Percentiles rank a stretch among this genome's conserved stretches.
Evolutionary conservation across 2,888 invertebrate genomes (phyloP).

Genomic region (Leptinotarsa tumamoca): DNA sequence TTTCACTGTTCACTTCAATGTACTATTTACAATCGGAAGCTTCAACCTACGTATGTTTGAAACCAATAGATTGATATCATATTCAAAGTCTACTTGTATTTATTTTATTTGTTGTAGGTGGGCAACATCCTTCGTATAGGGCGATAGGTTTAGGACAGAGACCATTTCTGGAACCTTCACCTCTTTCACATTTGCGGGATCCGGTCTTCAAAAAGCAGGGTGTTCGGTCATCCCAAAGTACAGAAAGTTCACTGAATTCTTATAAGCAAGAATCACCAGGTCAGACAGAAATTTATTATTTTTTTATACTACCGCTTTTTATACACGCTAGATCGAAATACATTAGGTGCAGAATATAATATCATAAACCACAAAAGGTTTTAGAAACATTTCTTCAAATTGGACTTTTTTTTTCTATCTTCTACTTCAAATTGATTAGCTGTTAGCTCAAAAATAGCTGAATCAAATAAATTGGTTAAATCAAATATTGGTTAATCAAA

Average conservation of each 20-base stretch:
- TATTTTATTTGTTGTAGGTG: constrained; percentile 56
- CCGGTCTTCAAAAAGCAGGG: constrained; percentile 75
- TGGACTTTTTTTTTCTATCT: background rate
- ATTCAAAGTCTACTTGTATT: background rate
- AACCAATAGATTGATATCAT: background rate
- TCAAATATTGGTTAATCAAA: no score
- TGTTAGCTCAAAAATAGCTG: no score
- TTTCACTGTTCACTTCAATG: no score
- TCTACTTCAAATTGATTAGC: no score
- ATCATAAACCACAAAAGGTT: background rate
- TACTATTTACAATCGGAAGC: no score
- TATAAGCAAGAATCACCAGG: constrained; percentile 60
- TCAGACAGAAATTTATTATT: constrained; percentile 41
- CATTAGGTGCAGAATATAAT: background rate
- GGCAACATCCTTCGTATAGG: constrained; percentile 78
- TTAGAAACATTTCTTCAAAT: no score
- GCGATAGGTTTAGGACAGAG: constrained; percentile 81
- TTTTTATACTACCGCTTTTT: background rate
- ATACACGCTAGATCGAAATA: no score
- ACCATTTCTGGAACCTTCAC: constrained; percentile 73
- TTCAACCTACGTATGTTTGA: no score
- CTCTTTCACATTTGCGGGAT: constrained; percentile 76
- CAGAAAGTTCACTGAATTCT: constrained; percentile 57
- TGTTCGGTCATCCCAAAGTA: constrained; percentile 64
- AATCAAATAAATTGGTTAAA: no score